Evolutionary conservation across 2,113 vertebrate genomes (phyloP), one percentile per base, ranked within the genome.

Genomic region (Atractosteus spatula): DNA sequence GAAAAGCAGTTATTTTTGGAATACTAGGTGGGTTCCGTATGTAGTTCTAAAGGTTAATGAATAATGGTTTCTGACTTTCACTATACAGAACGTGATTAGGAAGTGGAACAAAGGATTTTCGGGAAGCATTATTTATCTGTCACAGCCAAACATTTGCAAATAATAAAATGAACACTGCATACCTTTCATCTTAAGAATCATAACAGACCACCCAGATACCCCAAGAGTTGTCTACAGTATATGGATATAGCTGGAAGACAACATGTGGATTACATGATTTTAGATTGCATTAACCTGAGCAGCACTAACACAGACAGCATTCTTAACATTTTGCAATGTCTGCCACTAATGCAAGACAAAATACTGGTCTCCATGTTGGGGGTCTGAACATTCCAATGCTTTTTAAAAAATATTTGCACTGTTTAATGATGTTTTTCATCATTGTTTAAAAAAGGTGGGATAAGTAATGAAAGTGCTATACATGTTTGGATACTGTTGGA

Each of bases 31-130:
- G 47, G 5, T 62, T 66, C 64, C 71, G 59, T 56, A 8, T 56
- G 72, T 43, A 13, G 44, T 51, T 51, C 16, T 44, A 62, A 47
- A 13, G 43, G n/a, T 59, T 73, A 74, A 62, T 44, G 45, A 62
- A 43, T 3, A 61, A 12, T 42, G 7, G 62, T n/a, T 41, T 68
- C 44, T 12, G 29, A 54, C 16, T 54, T 54, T 29, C 45, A n/a
- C 16, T 47, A 17, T 44, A 59, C 51, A 8, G 14, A 51, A n/a
- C 17, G 41, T 54, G n/a, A 67, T 67, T 51, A 61, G 16, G 47
- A 61, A 51, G 16, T 8, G 63, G 42, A 41, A 51, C 47, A 51
- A 51, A 51, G 47, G 10, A 5, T 51, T 51, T 5, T 51, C 47
- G 5, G 5, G 10, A 5, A 51, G 5, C 29, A 55, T 47, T 16